Evolutionary conservation across 2,113 vertebrate species (phyloP).

Genomic region (Prunella fulvescens): DNA sequence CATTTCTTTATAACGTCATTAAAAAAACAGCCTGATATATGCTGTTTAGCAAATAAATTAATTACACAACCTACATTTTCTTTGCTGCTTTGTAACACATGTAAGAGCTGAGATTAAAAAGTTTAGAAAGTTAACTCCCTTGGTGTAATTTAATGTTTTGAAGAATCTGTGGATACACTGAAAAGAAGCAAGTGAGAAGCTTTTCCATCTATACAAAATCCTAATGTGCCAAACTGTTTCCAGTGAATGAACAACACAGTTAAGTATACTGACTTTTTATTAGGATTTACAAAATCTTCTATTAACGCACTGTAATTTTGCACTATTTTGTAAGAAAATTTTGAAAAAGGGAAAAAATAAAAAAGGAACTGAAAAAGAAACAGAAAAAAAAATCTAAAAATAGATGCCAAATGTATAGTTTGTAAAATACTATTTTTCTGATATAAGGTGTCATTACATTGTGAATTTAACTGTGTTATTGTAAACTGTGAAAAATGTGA

Average conservation of each 20-base stretch:
- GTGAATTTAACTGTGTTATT: constrained; percentile 63
- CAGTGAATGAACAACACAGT: constrained; percentile 36
- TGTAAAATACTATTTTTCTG: constrained; percentile 71
- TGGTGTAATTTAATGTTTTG: neutral
- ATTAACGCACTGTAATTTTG: constrained; percentile 73
- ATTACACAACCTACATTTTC: neutral
- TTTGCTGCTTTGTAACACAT: neutral
- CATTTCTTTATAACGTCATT: neutral
- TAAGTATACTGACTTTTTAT: constrained; percentile 34
- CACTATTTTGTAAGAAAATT: constrained; percentile 71
- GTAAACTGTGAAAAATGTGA: constrained; percentile 64
- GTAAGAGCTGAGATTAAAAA: neutral
- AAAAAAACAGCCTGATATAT: neutral
- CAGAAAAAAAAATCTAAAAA: constrained; percentile 44
- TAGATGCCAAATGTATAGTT: constrained; percentile 78
- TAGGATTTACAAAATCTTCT: constrained; percentile 62
- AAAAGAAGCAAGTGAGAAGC: neutral
- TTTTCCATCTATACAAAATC: constrained; percentile 31
- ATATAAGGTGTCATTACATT: constrained; percentile 63
- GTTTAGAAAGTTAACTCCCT: neutral
- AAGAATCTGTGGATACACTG: neutral
- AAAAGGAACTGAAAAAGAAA: constrained; percentile 19
- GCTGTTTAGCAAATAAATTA: neutral
- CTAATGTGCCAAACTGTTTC: constrained; percentile 64
- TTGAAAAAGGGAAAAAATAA: neutral